Percentiles rank a stretch among this genome's conserved stretches.
These are phyloP conservation scores for Harmothoe impar DNA, from an alignment of 2,888 invertebrate genomes.

Conservation along the genomic window DNA sequence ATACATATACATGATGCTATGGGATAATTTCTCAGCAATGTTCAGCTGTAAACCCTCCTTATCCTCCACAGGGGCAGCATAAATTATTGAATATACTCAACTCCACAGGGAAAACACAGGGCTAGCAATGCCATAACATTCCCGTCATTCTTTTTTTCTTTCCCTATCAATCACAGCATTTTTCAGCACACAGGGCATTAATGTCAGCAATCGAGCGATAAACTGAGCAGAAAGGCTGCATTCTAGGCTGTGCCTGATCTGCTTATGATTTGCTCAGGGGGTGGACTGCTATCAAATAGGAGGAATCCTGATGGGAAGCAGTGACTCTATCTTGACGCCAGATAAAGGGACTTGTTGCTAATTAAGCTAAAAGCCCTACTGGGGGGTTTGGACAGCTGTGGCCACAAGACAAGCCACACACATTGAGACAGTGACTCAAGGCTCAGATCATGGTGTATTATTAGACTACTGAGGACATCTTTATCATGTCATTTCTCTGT, in stretches of 20 bases:
- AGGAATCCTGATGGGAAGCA: neutral
- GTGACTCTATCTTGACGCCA: constrained; percentile 15
- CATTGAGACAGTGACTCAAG: neutral
- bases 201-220: constrained; percentile 6
- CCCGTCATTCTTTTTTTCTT: too few species aligned
- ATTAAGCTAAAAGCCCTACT: constrained; percentile 10
- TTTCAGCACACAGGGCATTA: too few species aligned
- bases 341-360: neutral
- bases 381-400: constrained; percentile 23
- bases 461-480: neutral
- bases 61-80: too few species aligned
- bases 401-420: neutral
- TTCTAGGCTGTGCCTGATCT: neutral
- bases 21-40: too few species aligned
- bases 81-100: too few species aligned
- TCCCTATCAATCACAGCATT: too few species aligned
- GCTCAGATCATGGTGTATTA: neutral
- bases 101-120: too few species aligned
- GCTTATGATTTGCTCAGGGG: neutral
- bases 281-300: neutral
- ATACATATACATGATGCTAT: too few species aligned
- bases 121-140: too few species aligned
- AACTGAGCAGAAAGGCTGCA: neutral
- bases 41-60: too few species aligned
- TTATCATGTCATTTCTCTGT: too few species aligned